A percentile compares a stretch with the other conserved stretches of the same genome.
These are phyloP conservation scores for Atta colombica DNA, from an alignment of 1,140 invertebrate genomes.

Conservation along the genomic window DNA sequence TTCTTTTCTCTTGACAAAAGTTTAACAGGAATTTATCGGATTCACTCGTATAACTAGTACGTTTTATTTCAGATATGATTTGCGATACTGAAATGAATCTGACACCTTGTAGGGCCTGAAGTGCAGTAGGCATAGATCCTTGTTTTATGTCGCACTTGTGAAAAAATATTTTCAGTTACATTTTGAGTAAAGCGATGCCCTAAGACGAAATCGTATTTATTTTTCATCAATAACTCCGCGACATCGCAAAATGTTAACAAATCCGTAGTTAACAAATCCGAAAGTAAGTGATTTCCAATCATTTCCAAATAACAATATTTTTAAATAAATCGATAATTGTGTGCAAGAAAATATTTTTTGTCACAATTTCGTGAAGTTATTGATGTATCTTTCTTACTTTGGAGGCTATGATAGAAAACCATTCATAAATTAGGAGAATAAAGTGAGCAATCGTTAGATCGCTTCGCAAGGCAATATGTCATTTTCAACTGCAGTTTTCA, in stretches of 20 bases:
- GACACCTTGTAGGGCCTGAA: background rate
- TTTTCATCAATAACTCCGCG: too few species aligned
- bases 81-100: background rate
- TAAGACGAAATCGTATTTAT: too few species aligned
- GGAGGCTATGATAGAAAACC: background rate
- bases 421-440: background rate
- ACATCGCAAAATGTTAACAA: background rate
- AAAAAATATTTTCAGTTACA: too few species aligned
- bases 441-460: background rate
- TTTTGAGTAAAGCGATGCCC: too few species aligned
- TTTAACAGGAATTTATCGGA: background rate
- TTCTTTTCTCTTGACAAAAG: background rate
- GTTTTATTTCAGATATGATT: background rate
- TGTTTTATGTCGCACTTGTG: too few species aligned
- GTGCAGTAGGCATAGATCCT: too few species aligned
- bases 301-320: background rate
- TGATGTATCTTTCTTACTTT: background rate
- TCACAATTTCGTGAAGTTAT: background rate
- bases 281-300: background rate
- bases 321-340: background rate
- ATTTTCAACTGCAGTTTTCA: slow-evolving; percentile 34
- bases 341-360: background rate
- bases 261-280: background rate
- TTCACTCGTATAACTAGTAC: background rate
- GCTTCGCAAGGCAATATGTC: background rate